Conservation (phyloP, 1,140 invertebrate species). For the Myzus persicae region DNA sequence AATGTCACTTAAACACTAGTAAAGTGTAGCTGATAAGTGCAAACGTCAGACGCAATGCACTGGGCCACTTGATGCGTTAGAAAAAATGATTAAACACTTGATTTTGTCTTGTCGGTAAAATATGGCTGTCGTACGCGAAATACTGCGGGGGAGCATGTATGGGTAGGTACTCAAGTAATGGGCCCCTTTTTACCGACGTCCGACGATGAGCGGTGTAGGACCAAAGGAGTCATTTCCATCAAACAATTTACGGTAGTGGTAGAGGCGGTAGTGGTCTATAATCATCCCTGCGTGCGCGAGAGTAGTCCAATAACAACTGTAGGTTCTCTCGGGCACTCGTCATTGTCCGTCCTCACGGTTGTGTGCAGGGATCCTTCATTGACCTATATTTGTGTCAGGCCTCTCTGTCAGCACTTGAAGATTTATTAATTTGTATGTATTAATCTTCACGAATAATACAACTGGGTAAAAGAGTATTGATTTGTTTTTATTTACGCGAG, state of each 20-base stretch:
- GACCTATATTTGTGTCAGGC: background rate
- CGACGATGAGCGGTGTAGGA: background rate
- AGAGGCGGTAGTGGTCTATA: background rate
- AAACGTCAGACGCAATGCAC: background rate
- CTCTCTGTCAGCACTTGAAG: background rate
- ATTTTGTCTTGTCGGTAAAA: background rate
- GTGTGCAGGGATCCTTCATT: background rate
- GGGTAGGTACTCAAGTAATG: no score
- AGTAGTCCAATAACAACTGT: background rate
- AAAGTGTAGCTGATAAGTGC: background rate
- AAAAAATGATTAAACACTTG: conserved; percentile 9
- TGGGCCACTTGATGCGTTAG: background rate
- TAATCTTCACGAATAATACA: background rate
- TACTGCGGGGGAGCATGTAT: background rate
- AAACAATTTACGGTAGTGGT: background rate
- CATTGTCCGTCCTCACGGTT: background rate
- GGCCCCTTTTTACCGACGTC: background rate
- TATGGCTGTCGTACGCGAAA: background rate
- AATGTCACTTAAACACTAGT: background rate
- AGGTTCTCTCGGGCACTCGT: background rate
- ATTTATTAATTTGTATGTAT: background rate
- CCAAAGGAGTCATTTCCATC: background rate
- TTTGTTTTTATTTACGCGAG: background rate
- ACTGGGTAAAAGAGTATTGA: background rate
- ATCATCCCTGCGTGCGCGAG: background rate